These are phyloP conservation scores for Drosophila ustulata DNA, from an alignment of 2,888 invertebrate species.

Conservation along the genomic window DNA sequence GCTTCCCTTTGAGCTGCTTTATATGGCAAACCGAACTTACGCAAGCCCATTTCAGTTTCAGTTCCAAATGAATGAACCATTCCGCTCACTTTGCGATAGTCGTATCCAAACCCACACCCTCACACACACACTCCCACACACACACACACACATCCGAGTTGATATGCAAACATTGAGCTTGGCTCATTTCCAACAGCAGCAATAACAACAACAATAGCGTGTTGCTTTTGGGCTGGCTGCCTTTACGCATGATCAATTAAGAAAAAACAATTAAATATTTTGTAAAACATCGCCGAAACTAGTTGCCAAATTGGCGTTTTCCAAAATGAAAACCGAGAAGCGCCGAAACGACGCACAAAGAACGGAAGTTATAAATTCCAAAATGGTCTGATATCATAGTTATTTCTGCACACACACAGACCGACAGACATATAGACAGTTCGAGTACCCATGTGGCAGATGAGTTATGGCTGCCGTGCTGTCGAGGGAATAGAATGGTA, in stretches of 20 bases:
- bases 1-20: slow-evolving; percentile 62
- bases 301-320: slow-evolving; percentile 56
- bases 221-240: slow-evolving; percentile 27
- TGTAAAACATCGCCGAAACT: slow-evolving; percentile 46
- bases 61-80: slow-evolving; percentile 50
- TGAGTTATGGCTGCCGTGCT: slow-evolving; percentile 58
- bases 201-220: slow-evolving; percentile 49
- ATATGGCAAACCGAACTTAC: slow-evolving; percentile 49
- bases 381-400: slow-evolving; percentile 70
- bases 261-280: slow-evolving; percentile 71
- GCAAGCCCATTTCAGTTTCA: slow-evolving; percentile 47
- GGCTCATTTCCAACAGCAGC: slow-evolving; percentile 61
- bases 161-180: slow-evolving; percentile 48
- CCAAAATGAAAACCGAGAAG: slow-evolving; percentile 37
- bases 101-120: slow-evolving; percentile 6
- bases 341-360: slow-evolving; percentile 39
- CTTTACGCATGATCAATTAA: slow-evolving; percentile 80
- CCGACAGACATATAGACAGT: background rate
- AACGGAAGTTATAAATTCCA: slow-evolving; percentile 73
- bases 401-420: slow-evolving; percentile 44
- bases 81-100: background rate
- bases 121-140: slow-evolving; percentile 21
- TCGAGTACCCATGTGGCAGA: slow-evolving; percentile 8
- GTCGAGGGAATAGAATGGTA: slow-evolving; percentile 50
- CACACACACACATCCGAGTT: slow-evolving; percentile 7